These are phyloP conservation scores for Prunella strophiata DNA, from an alignment of 2,797 vertebrate species.

Conservation along the genomic window DNA sequence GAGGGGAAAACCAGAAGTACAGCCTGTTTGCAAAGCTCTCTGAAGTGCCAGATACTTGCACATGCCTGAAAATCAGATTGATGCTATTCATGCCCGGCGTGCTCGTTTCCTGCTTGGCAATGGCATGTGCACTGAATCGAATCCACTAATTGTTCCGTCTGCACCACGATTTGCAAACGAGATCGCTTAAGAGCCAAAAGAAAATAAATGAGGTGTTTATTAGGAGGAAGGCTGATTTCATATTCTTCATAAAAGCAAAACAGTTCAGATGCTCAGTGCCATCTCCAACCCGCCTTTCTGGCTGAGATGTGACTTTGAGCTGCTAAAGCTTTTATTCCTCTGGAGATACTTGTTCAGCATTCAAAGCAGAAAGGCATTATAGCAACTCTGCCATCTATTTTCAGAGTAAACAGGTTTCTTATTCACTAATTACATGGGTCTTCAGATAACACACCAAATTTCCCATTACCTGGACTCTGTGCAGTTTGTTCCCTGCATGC, in stretches of 20 bases:
- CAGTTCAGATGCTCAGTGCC: background rate
- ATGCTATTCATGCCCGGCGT: slow-evolving; percentile 62
- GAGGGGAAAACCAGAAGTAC: background rate
- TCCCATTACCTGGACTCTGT: slow-evolving; percentile 38
- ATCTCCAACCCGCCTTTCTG: background rate
- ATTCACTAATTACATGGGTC: slow-evolving; percentile 59
- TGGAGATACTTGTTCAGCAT: slow-evolving; percentile 8
- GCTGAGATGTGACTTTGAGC: slow-evolving; percentile 21
- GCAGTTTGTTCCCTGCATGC: slow-evolving; percentile 24
- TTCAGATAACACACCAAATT: slow-evolving; percentile 32
- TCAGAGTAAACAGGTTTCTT: slow-evolving; percentile 59
- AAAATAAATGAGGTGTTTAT: slow-evolving; percentile 75
- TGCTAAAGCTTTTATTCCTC: slow-evolving; percentile 4
- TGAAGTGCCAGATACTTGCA: slow-evolving; percentile 72
- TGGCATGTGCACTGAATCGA: slow-evolving; percentile 71
- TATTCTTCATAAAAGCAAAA: slow-evolving; percentile 23
- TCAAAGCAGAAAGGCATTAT: slow-evolving; percentile 31
- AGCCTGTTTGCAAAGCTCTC: slow-evolving; percentile 26
- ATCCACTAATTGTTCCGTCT: slow-evolving; percentile 75
- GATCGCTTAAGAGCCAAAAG: slow-evolving; percentile 68
- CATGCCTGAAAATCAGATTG: slow-evolving; percentile 65
- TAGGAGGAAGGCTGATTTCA: slow-evolving; percentile 33
- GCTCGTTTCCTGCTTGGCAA: slow-evolving; percentile 65
- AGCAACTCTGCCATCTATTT: slow-evolving; percentile 40
- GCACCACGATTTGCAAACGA: slow-evolving; percentile 66